Evolutionary conservation across 2,888 invertebrate genomes (phyloP), one percentile per base, ranked within the genome.

Genomic region (Metacarcinus magister): DNA sequence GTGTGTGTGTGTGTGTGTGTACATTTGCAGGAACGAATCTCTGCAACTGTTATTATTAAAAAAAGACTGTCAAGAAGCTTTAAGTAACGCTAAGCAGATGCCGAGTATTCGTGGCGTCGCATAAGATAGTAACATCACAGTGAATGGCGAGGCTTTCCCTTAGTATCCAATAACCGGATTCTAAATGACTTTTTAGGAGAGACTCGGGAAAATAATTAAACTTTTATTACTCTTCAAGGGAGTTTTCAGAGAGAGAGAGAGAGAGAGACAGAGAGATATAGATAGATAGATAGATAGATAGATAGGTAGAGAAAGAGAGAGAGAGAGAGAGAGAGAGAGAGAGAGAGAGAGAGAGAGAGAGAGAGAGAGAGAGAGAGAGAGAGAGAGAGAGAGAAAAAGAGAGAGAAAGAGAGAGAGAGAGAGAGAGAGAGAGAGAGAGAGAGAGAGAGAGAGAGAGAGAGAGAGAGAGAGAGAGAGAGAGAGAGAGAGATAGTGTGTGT

Each of bases 231-330:
- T 82, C 82, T 82, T 82, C 7, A 82, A 32, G 28, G 82, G 82
- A 67, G n/a, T n/a, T 7, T n/a, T 82, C 19, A 67, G 67, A 67
- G 67, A 67, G 67, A 67, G 67, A 67, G 67, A 67, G 67, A 28
- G 32, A 82, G 82, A 82, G 82, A 82, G 82, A 82, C 32, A 82
- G 82, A 82, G 82, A 82, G 82, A 82, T 32, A 82, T 32, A 82
- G 82, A 82, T 32, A 82, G 82, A 82, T 32, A 82, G 82, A 82
- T 32, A 82, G 82, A 82, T 32, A 82, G 67, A 67, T n/a, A 67
- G 67, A 67, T n/a, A 67, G 60, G 8, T 3, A 67, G 60, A 67
- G 60, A 67, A 13, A 67, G 60, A 67, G 60, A 67, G 60, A 67
- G 60, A 67, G 60, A 67, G 60, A n/a, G n/a, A 19, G 16, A 19